Evolutionary conservation across 2,113 vertebrate species (phyloP).

Genomic region (Hoplias malabaricus): DNA sequence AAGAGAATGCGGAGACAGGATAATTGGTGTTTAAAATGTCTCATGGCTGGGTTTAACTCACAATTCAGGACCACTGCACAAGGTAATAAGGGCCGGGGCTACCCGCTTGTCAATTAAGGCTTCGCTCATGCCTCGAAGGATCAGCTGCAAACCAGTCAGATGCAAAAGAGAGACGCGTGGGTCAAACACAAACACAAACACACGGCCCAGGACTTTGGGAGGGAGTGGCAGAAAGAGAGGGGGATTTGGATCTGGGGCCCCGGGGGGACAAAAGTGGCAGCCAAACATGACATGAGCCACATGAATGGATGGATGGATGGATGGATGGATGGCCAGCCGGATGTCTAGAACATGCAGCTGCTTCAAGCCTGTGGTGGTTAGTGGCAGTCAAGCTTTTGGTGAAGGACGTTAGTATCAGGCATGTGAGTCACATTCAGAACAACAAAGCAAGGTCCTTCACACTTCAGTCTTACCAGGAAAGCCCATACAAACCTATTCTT

Average conservation of each 20-base stretch:
- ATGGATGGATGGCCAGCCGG: conserved; percentile 3
- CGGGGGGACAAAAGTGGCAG: conserved; percentile 28
- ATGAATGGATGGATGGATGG: not conserved
- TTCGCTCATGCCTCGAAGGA: conserved; percentile 98
- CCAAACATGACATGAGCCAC: conserved; percentile 35
- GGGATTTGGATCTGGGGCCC: conserved; percentile 64
- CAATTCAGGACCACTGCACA: conserved; percentile 99
- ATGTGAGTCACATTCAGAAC: conserved; percentile 53
- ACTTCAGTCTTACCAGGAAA: conserved; percentile 72
- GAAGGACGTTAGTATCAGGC: conserved; percentile 71
- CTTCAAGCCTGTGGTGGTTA: conserved; percentile 64
- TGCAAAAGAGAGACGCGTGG: conserved; percentile 84
- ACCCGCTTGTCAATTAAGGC: conserved; percentile 99
- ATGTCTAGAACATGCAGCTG: conserved; percentile 59
- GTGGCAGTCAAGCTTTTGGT: conserved; percentile 64
- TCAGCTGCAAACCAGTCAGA: conserved; percentile 98
- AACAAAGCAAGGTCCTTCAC: conserved; percentile 67
- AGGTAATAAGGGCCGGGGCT: conserved; percentile 98
- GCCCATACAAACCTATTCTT: conserved; percentile 44
- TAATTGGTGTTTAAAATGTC: conserved; percentile 62
- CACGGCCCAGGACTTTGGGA: conserved; percentile 55
- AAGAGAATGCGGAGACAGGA: conserved; percentile 49
- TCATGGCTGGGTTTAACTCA: conserved; percentile 88
- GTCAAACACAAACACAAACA: conserved; percentile 77
- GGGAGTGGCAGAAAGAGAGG: not conserved